Percentiles rank a stretch among this genome's conserved stretches.
Evolutionary conservation across 2,888 invertebrate species (phyloP).

Genomic region (Aporophyla nigra): DNA sequence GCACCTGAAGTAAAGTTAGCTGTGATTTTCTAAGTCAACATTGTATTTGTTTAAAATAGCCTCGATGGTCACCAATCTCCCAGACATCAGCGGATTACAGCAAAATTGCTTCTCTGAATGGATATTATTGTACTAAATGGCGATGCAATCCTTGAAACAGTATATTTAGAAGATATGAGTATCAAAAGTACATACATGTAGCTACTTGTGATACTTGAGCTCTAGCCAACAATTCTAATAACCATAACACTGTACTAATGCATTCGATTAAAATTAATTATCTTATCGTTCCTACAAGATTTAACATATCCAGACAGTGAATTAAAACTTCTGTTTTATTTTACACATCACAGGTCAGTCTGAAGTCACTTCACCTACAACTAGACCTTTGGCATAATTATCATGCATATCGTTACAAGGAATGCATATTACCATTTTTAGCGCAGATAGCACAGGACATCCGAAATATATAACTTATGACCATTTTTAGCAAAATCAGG

Average conservation of each 20-base stretch:
- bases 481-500: background rate
- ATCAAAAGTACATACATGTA: conserved; percentile 38
- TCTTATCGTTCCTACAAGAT: conserved; percentile 41
- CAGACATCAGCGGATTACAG: conserved; percentile 22
- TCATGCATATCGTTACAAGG: conserved; percentile 11
- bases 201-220: conserved; percentile 47
- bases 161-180: conserved; percentile 55
- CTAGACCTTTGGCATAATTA: conserved; percentile 23
- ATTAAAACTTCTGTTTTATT: conserved; percentile 29
- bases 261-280: conserved; percentile 54
- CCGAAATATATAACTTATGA: conserved; percentile 14
- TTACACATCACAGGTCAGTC: conserved; percentile 15
- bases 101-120: conserved; percentile 30
- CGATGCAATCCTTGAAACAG: conserved; percentile 49
- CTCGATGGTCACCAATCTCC: background rate
- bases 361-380: conserved; percentile 21
- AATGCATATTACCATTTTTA: conserved; percentile 25
- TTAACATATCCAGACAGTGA: conserved; percentile 33
- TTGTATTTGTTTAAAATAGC: conserved; percentile 18
- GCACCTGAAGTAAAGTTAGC: background rate
- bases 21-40: background rate
- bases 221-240: conserved; percentile 54
- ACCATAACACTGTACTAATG: conserved; percentile 53
- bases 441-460: conserved; percentile 20
- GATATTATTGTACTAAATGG: conserved; percentile 35